Base-by-base conservation (phyloP, 2,113 vertebrate species). In the Melospiza georgiana region DNA sequence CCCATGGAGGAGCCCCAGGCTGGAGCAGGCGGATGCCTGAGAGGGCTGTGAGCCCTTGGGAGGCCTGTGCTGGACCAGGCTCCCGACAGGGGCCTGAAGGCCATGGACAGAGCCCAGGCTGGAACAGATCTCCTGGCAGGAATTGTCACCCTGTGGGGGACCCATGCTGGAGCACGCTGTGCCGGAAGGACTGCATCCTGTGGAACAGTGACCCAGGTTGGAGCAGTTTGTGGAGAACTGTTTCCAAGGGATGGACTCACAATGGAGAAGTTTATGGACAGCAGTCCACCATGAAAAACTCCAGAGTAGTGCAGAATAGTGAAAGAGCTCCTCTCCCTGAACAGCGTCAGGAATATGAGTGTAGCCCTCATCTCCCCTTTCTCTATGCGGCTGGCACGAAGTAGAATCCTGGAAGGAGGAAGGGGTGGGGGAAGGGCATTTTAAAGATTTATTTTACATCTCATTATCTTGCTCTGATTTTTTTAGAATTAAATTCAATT, bases 341-440 rank as follows among this genome's bases (percentile, higher is more conserved):
- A 27, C 27, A 33, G 25, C 0, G 0, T 24, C 11, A 43, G 21
- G 12, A 66, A 23, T 4, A 2, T 27, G 27, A 44, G 6, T 9
- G 23, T 20, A 24, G 31, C 4, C 9, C 9, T n/a, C 21, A 30
- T n/a, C 21, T 37, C 15, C 61, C 3, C 10, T 16, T 28, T 57
- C 54, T 24, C 28, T 67, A 2, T 39, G 19, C 52, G 66, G 9
- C 37, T 14, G 15, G 3, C 30, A 25, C 19, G 37, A 46, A 22
- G 7, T 4, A 89, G 33, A 61, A 37, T 30, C 22, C 59, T 52
- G 17, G 68, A 52, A 74, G 33, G 12, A 24, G 19, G 39, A 33
- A 59, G 23, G 12, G 3, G 9, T n/a, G 5, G 6, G 6, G 21
- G 7, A 43, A n/a, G 37, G 6, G 7, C 0, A 0, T n/a, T 52